Base-by-base conservation (phyloP, 2,113 vertebrate genomes). In the Pomatorhinus ruficollis region DNA sequence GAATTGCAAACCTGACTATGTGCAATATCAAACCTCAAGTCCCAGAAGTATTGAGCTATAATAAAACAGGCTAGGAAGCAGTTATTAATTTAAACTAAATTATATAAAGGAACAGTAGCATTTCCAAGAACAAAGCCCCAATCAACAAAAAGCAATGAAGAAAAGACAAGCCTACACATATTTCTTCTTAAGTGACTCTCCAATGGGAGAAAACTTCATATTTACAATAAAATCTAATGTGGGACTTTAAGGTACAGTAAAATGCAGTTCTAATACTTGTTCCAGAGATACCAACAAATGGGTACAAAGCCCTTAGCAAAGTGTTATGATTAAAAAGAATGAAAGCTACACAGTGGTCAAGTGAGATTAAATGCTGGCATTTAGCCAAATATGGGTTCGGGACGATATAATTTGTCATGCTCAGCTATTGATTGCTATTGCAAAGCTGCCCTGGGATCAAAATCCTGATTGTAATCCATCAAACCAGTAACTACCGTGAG, bases 391-490 rank as follows among this genome's bases (percentile, higher is more conserved):
- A n/a, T 47, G 72, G 39, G 56, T 57, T 76, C 59, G 60, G 66
- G 68, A 95, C 91, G 12, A 56, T 54, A 77, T 57, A 24, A n/a
- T 89, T 87, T 89, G 79, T 90, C 81, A 81, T 40, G 47, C 10
- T 89, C 79, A 83, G 56, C 81, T 60, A 96, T 52, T 81, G 65
- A 93, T 14, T 71, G 50, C 70, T 92, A 44, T 49, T 69, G 70
- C 44, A 70, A 65, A 94, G 50, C 42, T 80, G 35, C 68, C 64
- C 76, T 31, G 81, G 85, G 93, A 95, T 91, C 47, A 96, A 69
- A 87, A 83, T 63, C 80, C 78, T 90, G 95, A 89, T 31, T 88
- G 44, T 54, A 91, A 86, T 90, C 76, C 64, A 92, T 88, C 92
- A 95, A 87, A 92, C 65, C 85, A 78, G 40, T 45, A 94, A 83